Percentiles rank a stretch among this genome's conserved stretches.
phyloP scores from a whole-genome alignment of 2,113 vertebrate species.

The Toxotes jaculatrix region DNA sequence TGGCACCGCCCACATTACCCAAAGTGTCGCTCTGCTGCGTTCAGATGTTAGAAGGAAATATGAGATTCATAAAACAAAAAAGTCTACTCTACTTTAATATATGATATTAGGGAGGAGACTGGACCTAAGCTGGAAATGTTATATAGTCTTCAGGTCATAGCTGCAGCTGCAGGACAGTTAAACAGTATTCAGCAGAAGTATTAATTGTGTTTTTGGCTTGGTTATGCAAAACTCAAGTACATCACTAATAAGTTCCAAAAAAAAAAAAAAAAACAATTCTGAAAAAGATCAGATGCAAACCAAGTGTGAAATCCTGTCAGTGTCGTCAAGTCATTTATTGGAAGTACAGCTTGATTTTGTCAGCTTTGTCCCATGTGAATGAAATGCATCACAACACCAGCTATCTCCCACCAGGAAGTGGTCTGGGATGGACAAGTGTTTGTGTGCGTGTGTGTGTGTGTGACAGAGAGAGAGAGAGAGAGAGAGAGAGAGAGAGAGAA shows the following conservation, averaged over 20 bases:
- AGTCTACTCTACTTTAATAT: neutral
- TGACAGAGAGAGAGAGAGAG: too few relatives aligned
- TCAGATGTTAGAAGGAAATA: neutral
- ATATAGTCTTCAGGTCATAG: neutral
- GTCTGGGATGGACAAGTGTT: neutral
- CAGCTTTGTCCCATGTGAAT: neutral
- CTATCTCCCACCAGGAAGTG: neutral
- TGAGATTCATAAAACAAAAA: neutral
- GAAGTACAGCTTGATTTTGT: neutral
- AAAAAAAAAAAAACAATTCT: too few relatives aligned
- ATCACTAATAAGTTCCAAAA: neutral
- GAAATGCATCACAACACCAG: neutral
- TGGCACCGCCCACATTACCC: constrained; percentile 2
- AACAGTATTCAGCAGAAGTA: neutral
- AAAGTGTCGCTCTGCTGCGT: constrained; percentile 14
- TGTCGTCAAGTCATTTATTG: too few relatives aligned
- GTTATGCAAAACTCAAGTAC: neutral
- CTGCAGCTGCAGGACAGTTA: neutral
- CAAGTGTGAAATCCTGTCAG: too few relatives aligned
- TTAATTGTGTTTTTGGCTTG: neutral
- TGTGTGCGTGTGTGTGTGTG: too few relatives aligned
- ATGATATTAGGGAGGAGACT: too few relatives aligned
- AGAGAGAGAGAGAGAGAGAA: too few relatives aligned
- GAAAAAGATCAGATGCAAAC: too few relatives aligned
- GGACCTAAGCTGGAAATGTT: neutral